Evolutionary conservation across 2,797 vertebrate species (phyloP).

Genomic region (Pseudochaenichthys georgianus): DNA sequence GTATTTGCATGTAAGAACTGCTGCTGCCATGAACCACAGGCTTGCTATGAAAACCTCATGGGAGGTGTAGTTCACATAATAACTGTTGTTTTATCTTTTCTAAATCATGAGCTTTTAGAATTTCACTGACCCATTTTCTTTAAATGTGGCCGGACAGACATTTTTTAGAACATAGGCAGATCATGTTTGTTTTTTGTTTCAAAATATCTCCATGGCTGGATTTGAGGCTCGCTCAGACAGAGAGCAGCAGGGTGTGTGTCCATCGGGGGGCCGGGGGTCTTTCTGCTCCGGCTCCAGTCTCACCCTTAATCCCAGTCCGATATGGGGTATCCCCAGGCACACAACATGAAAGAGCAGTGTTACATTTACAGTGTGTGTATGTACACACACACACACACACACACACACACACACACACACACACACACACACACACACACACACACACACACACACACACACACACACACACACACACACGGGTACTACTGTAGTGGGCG

Average conservation of each 20-base stretch:
- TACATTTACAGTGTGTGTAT: constrained; percentile 32
- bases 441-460: too few relatives aligned
- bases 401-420: too few relatives aligned
- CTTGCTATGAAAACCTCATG: background rate
- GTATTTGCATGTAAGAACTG: background rate
- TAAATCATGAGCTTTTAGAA: constrained; percentile 13
- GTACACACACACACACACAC: background rate
- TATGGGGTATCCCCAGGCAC: constrained; percentile 43
- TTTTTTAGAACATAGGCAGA: background rate
- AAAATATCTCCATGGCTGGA: background rate
- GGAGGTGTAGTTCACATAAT: constrained; percentile 13
- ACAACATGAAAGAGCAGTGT: constrained; percentile 46
- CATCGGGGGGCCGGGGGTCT: constrained; percentile 24
- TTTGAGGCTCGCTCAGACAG: background rate
- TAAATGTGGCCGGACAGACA: background rate
- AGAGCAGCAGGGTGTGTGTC: constrained; percentile 19
- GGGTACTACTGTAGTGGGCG: constrained; percentile 45
- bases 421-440: too few relatives aligned
- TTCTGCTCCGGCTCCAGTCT: constrained; percentile 29
- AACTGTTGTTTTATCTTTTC: background rate
- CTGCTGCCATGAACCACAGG: background rate
- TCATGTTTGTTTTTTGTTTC: background rate
- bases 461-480: constrained; percentile 5
- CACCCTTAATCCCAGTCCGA: constrained; percentile 21
- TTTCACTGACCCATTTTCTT: constrained; percentile 9